Percentiles rank a stretch among this genome's conserved stretches.
phyloP scores from a whole-genome alignment of 1,140 invertebrate genomes.

The Arctopsyche grandis region DNA sequence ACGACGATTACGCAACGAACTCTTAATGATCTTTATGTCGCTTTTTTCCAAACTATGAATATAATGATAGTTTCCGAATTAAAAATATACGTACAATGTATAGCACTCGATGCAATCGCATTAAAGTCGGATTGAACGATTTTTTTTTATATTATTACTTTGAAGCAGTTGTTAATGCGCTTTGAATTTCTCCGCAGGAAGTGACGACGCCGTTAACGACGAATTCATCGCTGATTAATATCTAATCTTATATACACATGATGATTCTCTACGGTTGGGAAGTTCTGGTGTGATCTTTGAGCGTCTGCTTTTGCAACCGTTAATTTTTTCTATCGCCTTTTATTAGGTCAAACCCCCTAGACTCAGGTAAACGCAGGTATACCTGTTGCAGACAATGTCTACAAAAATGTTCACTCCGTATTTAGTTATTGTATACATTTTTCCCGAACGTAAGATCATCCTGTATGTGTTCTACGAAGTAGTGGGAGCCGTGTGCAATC shows the following conservation, averaged over 20 bases:
- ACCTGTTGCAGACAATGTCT: neutral
- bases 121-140: neutral
- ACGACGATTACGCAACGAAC: neutral
- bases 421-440: too few relatives aligned
- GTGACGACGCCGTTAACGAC: neutral
- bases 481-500: neutral
- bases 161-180: neutral
- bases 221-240: neutral
- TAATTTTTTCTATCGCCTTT: neutral
- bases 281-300: neutral
- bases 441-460: neutral
- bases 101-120: neutral
- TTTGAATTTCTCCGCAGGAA: neutral
- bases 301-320: neutral
- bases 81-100: neutral
- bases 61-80: too few relatives aligned
- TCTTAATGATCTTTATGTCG: conserved; percentile 8
- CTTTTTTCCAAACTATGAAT: too few relatives aligned
- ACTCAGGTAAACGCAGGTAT: conserved; percentile 15
- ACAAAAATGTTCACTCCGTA: neutral
- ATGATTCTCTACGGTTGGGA: neutral
- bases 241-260: neutral
- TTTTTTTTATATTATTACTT: too few relatives aligned
- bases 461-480: neutral
- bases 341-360: conserved; percentile 3